Base-by-base conservation (phyloP, 1,140 invertebrate genomes). In the Brachystomella parvula region DNA sequence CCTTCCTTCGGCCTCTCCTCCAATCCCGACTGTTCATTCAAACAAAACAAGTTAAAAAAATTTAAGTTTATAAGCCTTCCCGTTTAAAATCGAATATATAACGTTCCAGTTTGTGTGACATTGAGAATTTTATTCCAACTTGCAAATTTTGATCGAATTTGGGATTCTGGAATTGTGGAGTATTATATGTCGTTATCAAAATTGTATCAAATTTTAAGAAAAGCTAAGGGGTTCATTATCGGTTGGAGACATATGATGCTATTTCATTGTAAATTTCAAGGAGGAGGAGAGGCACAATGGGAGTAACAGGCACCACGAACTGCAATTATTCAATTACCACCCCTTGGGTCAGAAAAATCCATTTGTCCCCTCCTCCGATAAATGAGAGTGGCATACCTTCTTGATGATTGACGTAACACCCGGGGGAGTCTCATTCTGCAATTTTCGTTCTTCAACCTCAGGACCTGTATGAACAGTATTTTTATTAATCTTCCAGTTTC, bases 161-260 rank as follows among this genome's bases (percentile, higher is more conserved):
- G n/a, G n/a, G n/a, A n/a, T n/a, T n/a, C n/a, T n/a, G n/a, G n/a
- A n/a, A n/a, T n/a, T n/a, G n/a, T n/a, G n/a, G n/a, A n/a, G n/a
- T n/a, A n/a, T n/a, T n/a, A n/a, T n/a, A n/a, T n/a, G n/a, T n/a
- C n/a, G n/a, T n/a, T n/a, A n/a, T n/a, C n/a, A n/a, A n/a, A n/a
- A n/a, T n/a, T n/a, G n/a, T n/a, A n/a, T n/a, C n/a, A n/a, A n/a
- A n/a, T n/a, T n/a, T n/a, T n/a, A n/a, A n/a, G n/a, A n/a, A n/a
- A n/a, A n/a, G n/a, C n/a, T n/a, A 39, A 39, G 35, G 19, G 19
- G 19, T 9, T 19, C 21, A 29, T 57, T 21, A 12, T 9, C 53
- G 66, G 61, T n/a, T 63, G 71, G 71, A 69, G 71, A 72, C 67
- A 70, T 67, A 67, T 47, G 65, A 68, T 72, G 69, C 71, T 62